A percentile compares a stretch with the other conserved stretches of the same genome.
Evolutionary conservation across 30 jellyfish, hydroid and myxozoan species (phyloP).

Genomic region (Hydra vulgaris): DNA sequence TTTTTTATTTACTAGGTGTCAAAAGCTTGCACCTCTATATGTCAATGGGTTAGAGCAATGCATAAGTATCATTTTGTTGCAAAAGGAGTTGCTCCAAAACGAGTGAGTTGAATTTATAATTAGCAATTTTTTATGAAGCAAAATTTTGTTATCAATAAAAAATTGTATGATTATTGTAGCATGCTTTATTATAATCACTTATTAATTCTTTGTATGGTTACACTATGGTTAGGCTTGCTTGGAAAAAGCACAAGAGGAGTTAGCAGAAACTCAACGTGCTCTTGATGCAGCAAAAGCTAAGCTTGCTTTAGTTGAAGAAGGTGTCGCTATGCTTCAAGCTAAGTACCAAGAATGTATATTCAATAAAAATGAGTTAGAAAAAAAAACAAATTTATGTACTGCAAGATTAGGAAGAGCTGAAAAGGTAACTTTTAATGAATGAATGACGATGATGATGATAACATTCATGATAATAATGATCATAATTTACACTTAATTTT

Average conservation of each 20-base stretch:
- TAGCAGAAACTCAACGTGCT: slow-evolving; percentile 78
- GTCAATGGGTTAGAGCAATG: slow-evolving; percentile 98
- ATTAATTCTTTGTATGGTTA: neutral
- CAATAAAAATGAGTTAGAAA: slow-evolving; percentile 82
- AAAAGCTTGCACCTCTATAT: slow-evolving; percentile 86
- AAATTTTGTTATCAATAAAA: neutral
- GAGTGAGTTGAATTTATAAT: slow-evolving; percentile 68
- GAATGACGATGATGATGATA: neutral
- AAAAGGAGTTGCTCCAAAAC: slow-evolving; percentile 88
- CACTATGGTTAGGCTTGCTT: slow-evolving; percentile 42
- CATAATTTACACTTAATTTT: too few relatives aligned
- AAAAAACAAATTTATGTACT: slow-evolving; percentile 77
- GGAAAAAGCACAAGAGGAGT: slow-evolving; percentile 65
- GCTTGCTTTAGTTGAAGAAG: slow-evolving; percentile 87
- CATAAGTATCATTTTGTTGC: slow-evolving; percentile 93
- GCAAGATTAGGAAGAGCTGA: slow-evolving; percentile 95
- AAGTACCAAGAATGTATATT: slow-evolving; percentile 85
- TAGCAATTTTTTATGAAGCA: too few relatives aligned
- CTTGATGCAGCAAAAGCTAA: slow-evolving; percentile 88
- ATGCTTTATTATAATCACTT: too few relatives aligned
- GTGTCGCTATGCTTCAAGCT: slow-evolving; percentile 86
- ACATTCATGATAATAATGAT: too few relatives aligned
- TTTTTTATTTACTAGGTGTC: slow-evolving; percentile 44
- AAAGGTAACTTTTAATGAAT: slow-evolving; percentile 31
- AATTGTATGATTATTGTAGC: neutral